These are phyloP conservation scores for Tenthredo scrophulariae DNA, from an alignment of 2,888 invertebrate species.

Conservation along the genomic window DNA sequence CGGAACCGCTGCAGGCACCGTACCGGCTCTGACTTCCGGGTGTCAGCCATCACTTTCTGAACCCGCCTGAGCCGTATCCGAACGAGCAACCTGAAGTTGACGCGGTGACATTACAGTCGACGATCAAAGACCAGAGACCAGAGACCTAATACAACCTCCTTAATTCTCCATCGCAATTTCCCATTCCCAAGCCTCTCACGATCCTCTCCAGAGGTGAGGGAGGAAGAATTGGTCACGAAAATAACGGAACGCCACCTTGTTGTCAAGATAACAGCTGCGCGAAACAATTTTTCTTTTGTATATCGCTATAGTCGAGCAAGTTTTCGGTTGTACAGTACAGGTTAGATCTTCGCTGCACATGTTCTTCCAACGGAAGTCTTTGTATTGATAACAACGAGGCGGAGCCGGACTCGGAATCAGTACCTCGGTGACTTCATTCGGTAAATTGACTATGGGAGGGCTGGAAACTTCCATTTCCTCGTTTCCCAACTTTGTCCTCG, in stretches of 20 bases:
- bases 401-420: background rate
- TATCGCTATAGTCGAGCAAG: background rate
- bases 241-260: background rate
- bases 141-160: slow-evolving; percentile 13
- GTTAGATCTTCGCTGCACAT: background rate
- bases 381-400: background rate
- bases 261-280: background rate
- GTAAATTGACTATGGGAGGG: slow-evolving; percentile 21
- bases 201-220: background rate
- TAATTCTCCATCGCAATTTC: background rate
- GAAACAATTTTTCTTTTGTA: background rate
- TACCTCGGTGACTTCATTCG: slow-evolving; percentile 12
- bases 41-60: slow-evolving; percentile 73
- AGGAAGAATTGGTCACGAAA: background rate
- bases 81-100: slow-evolving; percentile 15
- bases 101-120: slow-evolving; percentile 28
- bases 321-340: background rate
- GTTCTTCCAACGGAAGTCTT: background rate
- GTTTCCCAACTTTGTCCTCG: slow-evolving; percentile 9
- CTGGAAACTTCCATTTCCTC: slow-evolving; percentile 38
- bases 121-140: slow-evolving; percentile 36
- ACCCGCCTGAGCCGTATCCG: slow-evolving; percentile 71
- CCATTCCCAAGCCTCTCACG: background rate
- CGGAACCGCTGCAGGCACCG: slow-evolving; percentile 60
- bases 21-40: slow-evolving; percentile 76